phyloP scores from a whole-genome alignment of 2,888 invertebrate species.

The Drosophila paramelanica region DNA sequence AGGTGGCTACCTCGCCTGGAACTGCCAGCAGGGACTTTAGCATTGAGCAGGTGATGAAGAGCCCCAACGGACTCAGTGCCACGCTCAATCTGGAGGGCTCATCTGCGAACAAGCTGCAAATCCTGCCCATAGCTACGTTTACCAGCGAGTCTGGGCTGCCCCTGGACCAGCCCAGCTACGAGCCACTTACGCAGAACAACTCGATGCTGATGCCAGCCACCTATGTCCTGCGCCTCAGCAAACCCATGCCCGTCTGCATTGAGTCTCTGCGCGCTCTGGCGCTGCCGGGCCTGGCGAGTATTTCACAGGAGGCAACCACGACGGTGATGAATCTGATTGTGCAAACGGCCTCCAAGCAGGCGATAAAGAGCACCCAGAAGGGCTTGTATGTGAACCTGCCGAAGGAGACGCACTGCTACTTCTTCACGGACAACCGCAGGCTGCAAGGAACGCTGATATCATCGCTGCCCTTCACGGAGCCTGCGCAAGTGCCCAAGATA shows the following conservation, averaged over 20 bases:
- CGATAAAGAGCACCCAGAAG: conserved; percentile 90
- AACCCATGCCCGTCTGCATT: conserved; percentile 94
- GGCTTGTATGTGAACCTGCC: conserved; percentile 95
- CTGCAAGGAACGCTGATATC: conserved; percentile 86
- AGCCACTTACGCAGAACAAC: conserved; percentile 92
- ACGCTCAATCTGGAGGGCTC: conserved; percentile 96
- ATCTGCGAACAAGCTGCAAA: conserved; percentile 89
- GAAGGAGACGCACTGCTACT: conserved; percentile 97
- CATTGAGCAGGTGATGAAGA: conserved; percentile 77
- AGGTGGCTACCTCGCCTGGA: conserved; percentile 47
- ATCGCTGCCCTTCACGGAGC: conserved; percentile 96
- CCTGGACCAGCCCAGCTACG: conserved; percentile 89
- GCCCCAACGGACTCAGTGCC: conserved; percentile 91
- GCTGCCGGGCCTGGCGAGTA: conserved; percentile 84
- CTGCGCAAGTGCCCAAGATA: conserved; percentile 95
- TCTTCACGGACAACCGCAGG: conserved; percentile 92
- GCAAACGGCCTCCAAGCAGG: conserved; percentile 91
- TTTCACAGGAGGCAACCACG: conserved; percentile 76
- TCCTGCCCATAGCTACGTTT: conserved; percentile 81
- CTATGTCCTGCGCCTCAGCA: conserved; percentile 92
- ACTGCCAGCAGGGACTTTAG: conserved; percentile 87
- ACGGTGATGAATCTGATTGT: conserved; percentile 88
- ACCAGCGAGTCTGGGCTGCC: conserved; percentile 72
- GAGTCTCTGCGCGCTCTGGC: conserved; percentile 89
- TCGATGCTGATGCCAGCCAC: conserved; percentile 96